A percentile compares a stretch with the other conserved stretches of the same genome.
Conservation (phyloP, 2,113 vertebrate species). For the Podarcis raffonei region DNA sequence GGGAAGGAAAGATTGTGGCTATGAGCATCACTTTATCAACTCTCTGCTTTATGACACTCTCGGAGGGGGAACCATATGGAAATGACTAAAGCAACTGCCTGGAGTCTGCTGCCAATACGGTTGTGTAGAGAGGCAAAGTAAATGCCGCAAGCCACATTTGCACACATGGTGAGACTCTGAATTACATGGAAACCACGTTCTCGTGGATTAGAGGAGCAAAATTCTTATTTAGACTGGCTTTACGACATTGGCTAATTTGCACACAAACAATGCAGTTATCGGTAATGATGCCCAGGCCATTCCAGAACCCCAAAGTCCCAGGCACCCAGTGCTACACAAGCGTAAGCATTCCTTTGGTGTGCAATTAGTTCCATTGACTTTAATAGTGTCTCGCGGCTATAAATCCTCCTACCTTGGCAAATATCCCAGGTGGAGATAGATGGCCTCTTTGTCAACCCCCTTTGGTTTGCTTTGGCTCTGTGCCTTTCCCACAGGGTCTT, state of each 20-base stretch:
- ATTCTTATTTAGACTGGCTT: neutral
- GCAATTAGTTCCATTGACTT: neutral
- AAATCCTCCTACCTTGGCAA: neutral
- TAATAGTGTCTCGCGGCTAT: neutral
- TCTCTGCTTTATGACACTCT: neutral
- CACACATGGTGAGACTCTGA: neutral
- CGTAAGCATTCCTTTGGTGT: neutral
- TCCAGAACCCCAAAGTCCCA: neutral
- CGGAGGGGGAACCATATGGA: neutral
- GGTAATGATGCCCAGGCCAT: neutral
- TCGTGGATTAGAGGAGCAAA: neutral
- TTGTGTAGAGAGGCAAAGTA: neutral
- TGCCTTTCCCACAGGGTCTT: slow-evolving; percentile 1
- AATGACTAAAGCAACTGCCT: neutral
- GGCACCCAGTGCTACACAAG: neutral
- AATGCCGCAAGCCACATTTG: too few species aligned
- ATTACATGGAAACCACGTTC: neutral
- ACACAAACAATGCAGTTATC: neutral
- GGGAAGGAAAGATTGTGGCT: too few species aligned
- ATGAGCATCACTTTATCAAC: neutral
- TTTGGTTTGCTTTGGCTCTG: neutral
- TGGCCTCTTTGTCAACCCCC: neutral
- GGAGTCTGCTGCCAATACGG: neutral
- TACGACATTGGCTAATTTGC: neutral
- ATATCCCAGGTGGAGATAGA: neutral